Evolutionary conservation across 2,797 vertebrate species (phyloP).

Genomic region (Sebastes alutus): DNA sequence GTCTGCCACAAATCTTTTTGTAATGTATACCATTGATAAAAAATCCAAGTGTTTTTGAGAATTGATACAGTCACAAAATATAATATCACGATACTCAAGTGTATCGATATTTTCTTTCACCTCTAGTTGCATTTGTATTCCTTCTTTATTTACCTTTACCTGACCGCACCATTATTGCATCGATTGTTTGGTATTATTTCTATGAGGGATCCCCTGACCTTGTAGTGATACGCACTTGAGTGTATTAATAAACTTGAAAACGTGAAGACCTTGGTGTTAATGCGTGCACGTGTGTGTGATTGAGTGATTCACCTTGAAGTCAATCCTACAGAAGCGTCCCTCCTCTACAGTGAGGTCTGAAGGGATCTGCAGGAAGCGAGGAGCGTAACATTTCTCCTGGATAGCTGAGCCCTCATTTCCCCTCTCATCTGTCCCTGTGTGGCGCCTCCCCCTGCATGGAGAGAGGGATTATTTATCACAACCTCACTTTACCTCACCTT

Average conservation of each 20-base stretch:
- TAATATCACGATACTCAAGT: too few species aligned
- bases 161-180: background rate
- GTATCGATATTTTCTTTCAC: too few species aligned
- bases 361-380: slow-evolving; percentile 94
- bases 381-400: slow-evolving; percentile 95
- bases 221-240: background rate
- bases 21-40: too few species aligned
- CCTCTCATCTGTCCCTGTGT: slow-evolving; percentile 81
- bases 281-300: background rate
- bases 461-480: slow-evolving; percentile 9
- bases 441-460: slow-evolving; percentile 85
- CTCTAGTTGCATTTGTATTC: background rate
- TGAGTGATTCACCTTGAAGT: slow-evolving; percentile 89
- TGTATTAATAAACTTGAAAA: background rate
- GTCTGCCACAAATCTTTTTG: too few species aligned
- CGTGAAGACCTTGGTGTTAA: background rate
- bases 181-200: too few species aligned
- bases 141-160: background rate
- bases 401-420: slow-evolving; percentile 87
- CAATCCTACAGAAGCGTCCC: slow-evolving; percentile 93
- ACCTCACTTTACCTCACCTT: slow-evolving; percentile 10
- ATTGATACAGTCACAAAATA: too few species aligned
- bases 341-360: slow-evolving; percentile 91
- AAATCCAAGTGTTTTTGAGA: too few species aligned
- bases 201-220: background rate